phyloP scores from a whole-genome alignment of 2,113 vertebrate genomes.

The Ochotona curzoniae region DNA sequence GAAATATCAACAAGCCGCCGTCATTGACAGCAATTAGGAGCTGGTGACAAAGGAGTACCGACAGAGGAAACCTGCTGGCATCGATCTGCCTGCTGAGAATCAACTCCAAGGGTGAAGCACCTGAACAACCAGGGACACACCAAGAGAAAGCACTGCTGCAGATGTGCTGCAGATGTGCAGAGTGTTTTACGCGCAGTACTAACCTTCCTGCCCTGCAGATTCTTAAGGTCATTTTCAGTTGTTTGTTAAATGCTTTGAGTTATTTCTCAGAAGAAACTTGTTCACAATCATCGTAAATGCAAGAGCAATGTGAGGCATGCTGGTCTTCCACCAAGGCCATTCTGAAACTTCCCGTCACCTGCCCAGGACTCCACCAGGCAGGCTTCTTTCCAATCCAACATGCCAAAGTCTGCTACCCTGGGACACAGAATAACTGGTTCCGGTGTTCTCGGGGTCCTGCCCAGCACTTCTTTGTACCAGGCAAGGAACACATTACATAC shows the following conservation, averaged over 20 bases:
- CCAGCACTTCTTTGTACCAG: background rate
- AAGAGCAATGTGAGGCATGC: conserved; percentile 21
- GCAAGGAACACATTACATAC: background rate
- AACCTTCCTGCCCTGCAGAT: too few relatives aligned
- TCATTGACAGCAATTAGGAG: background rate
- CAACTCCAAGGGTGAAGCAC: background rate
- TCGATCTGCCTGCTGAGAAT: background rate
- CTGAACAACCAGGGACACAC: background rate
- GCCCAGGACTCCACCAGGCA: background rate
- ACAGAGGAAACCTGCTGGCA: background rate
- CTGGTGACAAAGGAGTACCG: background rate
- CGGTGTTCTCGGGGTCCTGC: background rate
- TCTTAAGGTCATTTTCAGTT: conserved; percentile 8
- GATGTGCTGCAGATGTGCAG: too few relatives aligned
- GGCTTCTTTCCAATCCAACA: conserved; percentile 4
- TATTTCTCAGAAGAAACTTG: background rate
- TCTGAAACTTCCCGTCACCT: conserved; percentile 16
- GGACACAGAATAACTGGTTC: background rate
- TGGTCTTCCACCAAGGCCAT: conserved; percentile 16
- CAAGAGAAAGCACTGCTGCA: background rate
- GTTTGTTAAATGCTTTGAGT: background rate
- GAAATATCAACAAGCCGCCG: background rate
- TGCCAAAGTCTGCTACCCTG: background rate
- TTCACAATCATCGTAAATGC: conserved; percentile 26
- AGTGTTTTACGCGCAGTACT: too few relatives aligned